Base-by-base conservation (phyloP, 2,797 vertebrate species). In the Ficedula albicollis region DNA sequence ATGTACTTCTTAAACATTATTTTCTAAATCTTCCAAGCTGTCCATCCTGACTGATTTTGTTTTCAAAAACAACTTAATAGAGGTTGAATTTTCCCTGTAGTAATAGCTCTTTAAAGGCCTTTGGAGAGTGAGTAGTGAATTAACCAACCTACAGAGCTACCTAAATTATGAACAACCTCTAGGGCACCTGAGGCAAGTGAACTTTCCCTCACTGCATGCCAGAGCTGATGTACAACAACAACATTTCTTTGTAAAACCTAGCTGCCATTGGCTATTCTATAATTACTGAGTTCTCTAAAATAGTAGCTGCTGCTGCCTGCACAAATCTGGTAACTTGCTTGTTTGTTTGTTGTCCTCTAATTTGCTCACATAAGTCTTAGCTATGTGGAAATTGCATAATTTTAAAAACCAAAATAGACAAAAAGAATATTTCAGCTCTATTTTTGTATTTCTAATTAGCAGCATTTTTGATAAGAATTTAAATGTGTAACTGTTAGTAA, bases 151-250 rank as follows among this genome's bases (percentile, higher is more conserved):
- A 51, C 19, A 82, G 67, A 96, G 44, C 38, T 82, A 94, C 85
- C 43, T 84, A 92, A 95, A 91, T 85, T 48, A 90, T 90, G 49
- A 90, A 90, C 63, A 94, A 75, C n/a, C 85, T 93, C 36, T 78
- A 74, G 68, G 70, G 82, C 27, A 95, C 73, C 81, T 60, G 34
- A 78, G n/a, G 91, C 85, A 95, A 95, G 87, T 66, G 29, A 90
- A 69, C 39, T 84, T 93, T 80, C 23, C 56, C 52, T 23, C 21
- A 87, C 30, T 94, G 36, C 54, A 68, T 89, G 79, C 70, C 7
- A 9, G n/a, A 75, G 11, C 25, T 92, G 26, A 94, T 43, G 75
- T 41, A 77, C 36, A 84, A n/a, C 14, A 52, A 41, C 15, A 8
- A 68, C 59, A 58, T 16, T 70, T 85, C 66, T 91, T 59, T 77